Conservation (phyloP, 2,888 invertebrate species). For the Nephrotoma guestfalica region DNA sequence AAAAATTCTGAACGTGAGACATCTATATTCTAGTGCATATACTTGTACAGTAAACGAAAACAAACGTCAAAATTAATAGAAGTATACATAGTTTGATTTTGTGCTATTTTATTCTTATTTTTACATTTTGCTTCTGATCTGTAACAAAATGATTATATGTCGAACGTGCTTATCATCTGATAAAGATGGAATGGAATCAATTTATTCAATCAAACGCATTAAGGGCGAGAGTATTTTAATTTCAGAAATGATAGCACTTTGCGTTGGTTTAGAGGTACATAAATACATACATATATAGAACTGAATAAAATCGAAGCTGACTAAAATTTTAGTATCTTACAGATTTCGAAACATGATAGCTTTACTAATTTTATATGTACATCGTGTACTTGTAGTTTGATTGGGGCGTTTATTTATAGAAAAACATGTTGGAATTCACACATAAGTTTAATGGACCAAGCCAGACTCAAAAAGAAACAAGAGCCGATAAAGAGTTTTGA, state of each 20-base stretch:
- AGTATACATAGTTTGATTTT: no score
- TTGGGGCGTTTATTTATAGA: background rate
- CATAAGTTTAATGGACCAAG: background rate
- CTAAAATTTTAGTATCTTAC: background rate
- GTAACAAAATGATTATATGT: background rate
- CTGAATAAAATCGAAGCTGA: no score
- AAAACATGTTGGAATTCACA: background rate
- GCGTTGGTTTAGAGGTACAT: background rate
- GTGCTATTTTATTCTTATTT: no score
- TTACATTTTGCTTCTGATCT: no score
- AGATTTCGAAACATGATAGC: background rate
- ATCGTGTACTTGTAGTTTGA: background rate
- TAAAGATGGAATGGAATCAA: background rate
- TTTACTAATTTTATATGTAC: background rate
- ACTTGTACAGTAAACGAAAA: no score
- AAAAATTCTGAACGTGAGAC: no score
- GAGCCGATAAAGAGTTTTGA: no score
- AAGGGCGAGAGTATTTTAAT: background rate
- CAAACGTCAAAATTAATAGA: no score
- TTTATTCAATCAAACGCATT: background rate
- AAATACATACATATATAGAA: background rate
- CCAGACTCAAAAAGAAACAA: no score
- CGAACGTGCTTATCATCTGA: background rate
- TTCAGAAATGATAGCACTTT: background rate
- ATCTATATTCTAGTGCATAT: no score